Evolutionary conservation across 1,140 invertebrate genomes (phyloP), one percentile per base, ranked within the genome.

Genomic region (Macrobrachium rosenbergii): DNA sequence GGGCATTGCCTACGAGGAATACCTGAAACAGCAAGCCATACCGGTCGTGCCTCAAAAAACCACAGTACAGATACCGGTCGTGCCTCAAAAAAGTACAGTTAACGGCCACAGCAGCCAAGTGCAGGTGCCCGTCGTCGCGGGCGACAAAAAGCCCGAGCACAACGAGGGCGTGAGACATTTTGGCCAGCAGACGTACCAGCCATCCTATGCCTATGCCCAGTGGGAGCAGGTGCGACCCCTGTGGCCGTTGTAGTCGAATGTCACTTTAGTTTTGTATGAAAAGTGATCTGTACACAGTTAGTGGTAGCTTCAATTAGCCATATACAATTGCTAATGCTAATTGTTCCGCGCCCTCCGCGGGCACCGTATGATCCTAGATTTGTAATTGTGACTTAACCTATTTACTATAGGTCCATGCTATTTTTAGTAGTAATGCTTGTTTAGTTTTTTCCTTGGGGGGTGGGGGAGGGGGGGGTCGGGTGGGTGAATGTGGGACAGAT

Each of bases 201-300:
- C 85, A 11, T 63, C 83, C 10, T 77, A 87, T 63, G 85, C 85
- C 10, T 87, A 87, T 28, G 78, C 85, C 3, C 85, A 87, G 78
- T 87, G 85, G 85, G 85, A 87, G 67, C 85, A 87, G 28, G 85
- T 87, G 52, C 78, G 85, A 28, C 81, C 85, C 2, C 59, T 87
- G 52, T 87, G 85, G 85, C 75, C 85, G 52, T 81, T 87, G 85
- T 87, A 87, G 85, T 79, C 85, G 60, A 59, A 79, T 64, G 83
- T 43, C 76, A 28, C 8, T 52, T 52, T 52, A 52, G 52, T 52
- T 52, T 52, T 52, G 52, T 52, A 52, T 52, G 52, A 52, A 52
- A 52, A 52, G 52, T 52, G 52, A 52, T 52, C 8, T 52, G 52
- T 52, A 52, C 52, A 52, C 52, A 52, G 52, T 52, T 52, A 52